Evolutionary conservation across 2,797 vertebrate species (phyloP).

Genomic region (Megalops cyprinoides): DNA sequence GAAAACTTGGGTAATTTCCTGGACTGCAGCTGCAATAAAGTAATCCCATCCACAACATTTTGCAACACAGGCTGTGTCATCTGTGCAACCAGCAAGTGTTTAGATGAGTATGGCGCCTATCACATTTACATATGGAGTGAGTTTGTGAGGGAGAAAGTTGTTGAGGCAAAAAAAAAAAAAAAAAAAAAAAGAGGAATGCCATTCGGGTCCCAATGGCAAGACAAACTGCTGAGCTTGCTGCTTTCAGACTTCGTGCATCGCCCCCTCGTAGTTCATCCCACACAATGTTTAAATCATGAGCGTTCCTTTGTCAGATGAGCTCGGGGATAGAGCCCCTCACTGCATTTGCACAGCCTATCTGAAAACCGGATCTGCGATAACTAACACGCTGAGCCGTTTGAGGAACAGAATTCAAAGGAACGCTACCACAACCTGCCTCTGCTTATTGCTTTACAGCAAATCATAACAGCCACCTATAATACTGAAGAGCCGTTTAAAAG

Average conservation of each 20-base stretch:
- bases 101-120: background rate
- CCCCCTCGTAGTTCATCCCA: conserved; percentile 2
- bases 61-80: background rate
- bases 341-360: conserved; percentile 10
- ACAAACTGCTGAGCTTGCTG: background rate
- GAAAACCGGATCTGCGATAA: background rate
- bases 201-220: background rate
- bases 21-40: background rate
- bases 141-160: background rate
- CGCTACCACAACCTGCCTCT: background rate
- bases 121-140: background rate
- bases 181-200: conserved; percentile 9
- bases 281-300: conserved; percentile 21
- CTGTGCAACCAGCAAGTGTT: background rate
- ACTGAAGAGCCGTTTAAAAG: conserved; percentile 3
- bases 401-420: background rate
- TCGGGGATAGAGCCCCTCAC: conserved; percentile 1
- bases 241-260: background rate
- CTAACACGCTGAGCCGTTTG: background rate
- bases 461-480: background rate
- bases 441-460: background rate
- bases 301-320: conserved; percentile 1
- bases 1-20: too few species aligned
- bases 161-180: conserved; percentile 12
- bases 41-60: background rate